These are phyloP conservation scores for Drosophila santomea DNA, from an alignment of 1,140 invertebrate genomes.

Conservation along the genomic window DNA sequence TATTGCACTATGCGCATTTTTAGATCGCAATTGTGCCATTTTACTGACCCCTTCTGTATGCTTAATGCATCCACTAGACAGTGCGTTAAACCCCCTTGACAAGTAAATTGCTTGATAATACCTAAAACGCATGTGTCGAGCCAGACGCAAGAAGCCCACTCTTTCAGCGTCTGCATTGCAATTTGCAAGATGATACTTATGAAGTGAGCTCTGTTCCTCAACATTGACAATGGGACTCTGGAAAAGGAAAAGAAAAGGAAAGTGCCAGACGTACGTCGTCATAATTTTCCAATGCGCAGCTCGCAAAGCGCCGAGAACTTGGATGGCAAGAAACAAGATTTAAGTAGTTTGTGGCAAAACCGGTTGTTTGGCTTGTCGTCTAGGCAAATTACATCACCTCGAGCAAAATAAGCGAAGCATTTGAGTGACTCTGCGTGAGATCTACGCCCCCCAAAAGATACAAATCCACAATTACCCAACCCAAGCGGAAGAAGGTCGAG, in stretches of 20 bases:
- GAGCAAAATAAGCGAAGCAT: constrained; percentile 37
- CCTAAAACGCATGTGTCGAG: constrained; percentile 41
- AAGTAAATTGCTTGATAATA: constrained; percentile 65
- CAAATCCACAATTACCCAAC: constrained; percentile 4
- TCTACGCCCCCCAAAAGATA: constrained; percentile 31
- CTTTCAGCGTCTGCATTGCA: constrained; percentile 41
- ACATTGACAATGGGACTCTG: constrained; percentile 29
- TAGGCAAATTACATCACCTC: constrained; percentile 75
- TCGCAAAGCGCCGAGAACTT: constrained; percentile 38
- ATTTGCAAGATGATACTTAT: constrained; percentile 60
- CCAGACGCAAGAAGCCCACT: constrained; percentile 44
- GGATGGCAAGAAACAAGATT: constrained; percentile 52
- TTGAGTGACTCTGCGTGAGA: constrained; percentile 40
- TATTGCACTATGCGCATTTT: background rate
- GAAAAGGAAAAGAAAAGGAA: constrained; percentile 55
- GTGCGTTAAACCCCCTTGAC: constrained; percentile 59
- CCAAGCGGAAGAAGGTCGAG: constrained; percentile 26
- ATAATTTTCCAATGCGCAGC: constrained; percentile 47
- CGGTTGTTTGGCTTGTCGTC: constrained; percentile 68
- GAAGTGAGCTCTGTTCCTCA: constrained; percentile 39
- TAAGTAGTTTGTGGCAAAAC: constrained; percentile 58
- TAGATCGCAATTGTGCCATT: background rate
- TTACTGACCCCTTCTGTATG: background rate
- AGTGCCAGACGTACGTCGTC: constrained; percentile 40
- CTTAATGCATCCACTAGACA: constrained; percentile 42